Percentiles rank a stretch among this genome's conserved stretches.
These are phyloP conservation scores for Triplophysa yarkandensis DNA, from an alignment of 2,797 vertebrate genomes.

Conservation along the genomic window DNA sequence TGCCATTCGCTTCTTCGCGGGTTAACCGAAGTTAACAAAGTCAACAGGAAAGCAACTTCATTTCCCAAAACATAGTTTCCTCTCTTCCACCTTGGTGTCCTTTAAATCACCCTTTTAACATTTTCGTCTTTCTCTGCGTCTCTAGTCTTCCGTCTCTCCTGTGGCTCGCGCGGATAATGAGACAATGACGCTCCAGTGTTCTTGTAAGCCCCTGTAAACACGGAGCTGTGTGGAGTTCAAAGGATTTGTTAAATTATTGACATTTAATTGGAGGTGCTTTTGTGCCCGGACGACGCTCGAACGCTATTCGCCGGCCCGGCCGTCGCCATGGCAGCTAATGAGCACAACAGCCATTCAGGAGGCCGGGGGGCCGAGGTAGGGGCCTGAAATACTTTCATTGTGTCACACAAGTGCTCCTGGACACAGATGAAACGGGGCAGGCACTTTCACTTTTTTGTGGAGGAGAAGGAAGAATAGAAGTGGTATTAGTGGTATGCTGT, in stretches of 20 bases:
- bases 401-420: slow-evolving; percentile 55
- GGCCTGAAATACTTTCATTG: slow-evolving; percentile 49
- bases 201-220: slow-evolving; percentile 58
- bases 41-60: slow-evolving; percentile 37
- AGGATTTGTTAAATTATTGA: slow-evolving; percentile 64
- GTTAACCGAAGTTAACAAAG: slow-evolving; percentile 16
- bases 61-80: slow-evolving; percentile 32
- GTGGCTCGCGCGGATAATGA: slow-evolving; percentile 53
- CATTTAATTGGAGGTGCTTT: slow-evolving; percentile 65
- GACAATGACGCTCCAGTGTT: slow-evolving; percentile 57
- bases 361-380: slow-evolving; percentile 21
- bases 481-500: slow-evolving; percentile 22
- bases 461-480: slow-evolving; percentile 14
- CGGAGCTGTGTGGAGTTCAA: slow-evolving; percentile 55
- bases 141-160: slow-evolving; percentile 20
- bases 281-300: slow-evolving; percentile 43
- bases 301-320: slow-evolving; percentile 38
- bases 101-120: slow-evolving; percentile 1
- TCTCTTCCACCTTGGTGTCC: slow-evolving; percentile 28
- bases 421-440: slow-evolving; percentile 47
- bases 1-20: slow-evolving; percentile 18
- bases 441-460: slow-evolving; percentile 19
- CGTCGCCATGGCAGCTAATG: slow-evolving; percentile 59
- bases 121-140: slow-evolving; percentile 21
- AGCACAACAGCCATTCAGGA: slow-evolving; percentile 54